Evolutionary conservation across 2,797 vertebrate species (phyloP), one percentile per base, ranked within the genome.

Genomic region (Halcyon chelicuti): DNA sequence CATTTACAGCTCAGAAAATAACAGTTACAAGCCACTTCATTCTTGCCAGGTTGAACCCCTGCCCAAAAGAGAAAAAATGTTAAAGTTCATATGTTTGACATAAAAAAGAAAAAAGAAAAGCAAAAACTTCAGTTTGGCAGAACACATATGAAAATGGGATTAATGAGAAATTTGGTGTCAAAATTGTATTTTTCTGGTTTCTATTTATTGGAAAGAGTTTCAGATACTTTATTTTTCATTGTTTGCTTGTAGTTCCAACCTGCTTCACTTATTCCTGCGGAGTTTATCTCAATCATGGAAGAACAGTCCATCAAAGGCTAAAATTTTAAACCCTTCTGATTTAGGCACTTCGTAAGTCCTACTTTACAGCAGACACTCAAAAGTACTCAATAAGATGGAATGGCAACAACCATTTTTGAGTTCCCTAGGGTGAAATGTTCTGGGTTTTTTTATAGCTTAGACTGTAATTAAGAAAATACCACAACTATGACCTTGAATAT

Each of bases 381-480:
- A 13, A 79, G 31, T 33, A 49, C 23, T 95, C 29, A 49, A 18
- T 67, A 86, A 84, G 51, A 92, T 39, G 80, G 93, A 96, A 92
- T 7, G 58, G 26, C 52, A 94, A 55, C 21, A 81, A 82, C 20
- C 49, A 62, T 75, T 96, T 66, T 23, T 33, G 14, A 13, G 16
- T 73, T 96, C 84, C 77, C 81, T 22, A 76, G 76, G 51, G 86
- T 76, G 37, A 96, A 97, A 95, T 86, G 46, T 85, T 94, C 90
- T 76, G 67, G 5, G 0, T 13, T 75, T 95, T 95, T 96, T 96
- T 83, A 94, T 86, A 94, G 88, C 52, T 91, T 74, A 90, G 60
- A 40, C 54, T 96, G 81, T 85, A 96, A 98, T 96, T 97, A 95
- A 93, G 76, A 97, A 96, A 95, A 79, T 89, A 66, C 42, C 42